Evolutionary conservation across 2,888 invertebrate species (phyloP).

Genomic region (Helobdella robusta): DNA sequence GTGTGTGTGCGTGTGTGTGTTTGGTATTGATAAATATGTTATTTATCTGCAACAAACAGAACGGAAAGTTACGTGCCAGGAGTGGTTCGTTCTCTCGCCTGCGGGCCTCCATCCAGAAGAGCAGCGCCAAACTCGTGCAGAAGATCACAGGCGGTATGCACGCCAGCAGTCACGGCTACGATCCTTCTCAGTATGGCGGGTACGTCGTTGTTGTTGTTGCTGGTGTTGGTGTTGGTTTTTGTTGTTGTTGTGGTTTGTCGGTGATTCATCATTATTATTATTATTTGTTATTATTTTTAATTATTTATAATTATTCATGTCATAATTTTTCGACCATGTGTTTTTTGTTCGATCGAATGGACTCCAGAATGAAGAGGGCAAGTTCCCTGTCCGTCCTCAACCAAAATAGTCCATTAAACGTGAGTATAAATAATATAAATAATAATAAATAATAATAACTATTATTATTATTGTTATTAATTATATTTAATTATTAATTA

Average conservation of each 20-base stretch:
- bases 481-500: neutral
- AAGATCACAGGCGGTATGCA: conserved; percentile 52
- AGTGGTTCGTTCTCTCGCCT: conserved; percentile 64
- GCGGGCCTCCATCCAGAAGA: conserved; percentile 60
- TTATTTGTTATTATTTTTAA: conserved; percentile 3
- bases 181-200: conserved; percentile 2
- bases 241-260: neutral
- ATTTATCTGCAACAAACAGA: too few relatives aligned
- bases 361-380: conserved; percentile 30
- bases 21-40: too few relatives aligned
- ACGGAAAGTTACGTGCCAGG: conserved; percentile 43
- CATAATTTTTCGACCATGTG: too few relatives aligned
- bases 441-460: neutral
- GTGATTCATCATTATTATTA: neutral
- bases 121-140: conserved; percentile 61
- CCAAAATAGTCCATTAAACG: conserved; percentile 7
- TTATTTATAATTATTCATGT: neutral
- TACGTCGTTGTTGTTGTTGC: neutral
- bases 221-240: neutral
- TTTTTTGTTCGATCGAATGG: too few relatives aligned
- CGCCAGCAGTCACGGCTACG: neutral
- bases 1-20: too few relatives aligned
- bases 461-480: neutral
- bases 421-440: neutral
- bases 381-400: conserved; percentile 29